A percentile compares a stretch with the other conserved stretches of the same genome.
phyloP scores from a whole-genome alignment of 2,888 invertebrate species.

The Malthinus seriepunctatus region DNA sequence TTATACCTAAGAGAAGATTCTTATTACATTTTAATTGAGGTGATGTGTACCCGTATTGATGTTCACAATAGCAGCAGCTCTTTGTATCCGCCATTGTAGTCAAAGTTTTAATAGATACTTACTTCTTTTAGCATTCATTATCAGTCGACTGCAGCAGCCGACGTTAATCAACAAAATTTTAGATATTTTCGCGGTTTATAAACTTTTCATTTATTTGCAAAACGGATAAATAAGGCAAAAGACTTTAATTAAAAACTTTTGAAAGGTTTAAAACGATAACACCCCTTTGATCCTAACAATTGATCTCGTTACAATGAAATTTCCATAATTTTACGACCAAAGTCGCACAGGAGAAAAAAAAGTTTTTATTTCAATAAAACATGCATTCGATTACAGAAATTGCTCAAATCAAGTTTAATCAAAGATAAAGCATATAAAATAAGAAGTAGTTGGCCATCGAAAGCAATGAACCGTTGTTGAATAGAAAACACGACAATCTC shows the following conservation, averaged over 20 bases:
- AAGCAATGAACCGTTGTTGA: slow-evolving; percentile 20
- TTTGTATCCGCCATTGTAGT: slow-evolving; percentile 49
- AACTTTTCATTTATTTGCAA: slow-evolving; percentile 49
- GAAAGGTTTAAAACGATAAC: slow-evolving; percentile 20
- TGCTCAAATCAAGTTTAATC: slow-evolving; percentile 17
- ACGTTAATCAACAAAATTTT: slow-evolving; percentile 53
- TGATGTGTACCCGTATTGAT: slow-evolving; percentile 55
- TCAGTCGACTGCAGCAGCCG: slow-evolving; percentile 50
- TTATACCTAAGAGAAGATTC: slow-evolving; percentile 54
- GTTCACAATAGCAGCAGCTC: slow-evolving; percentile 47
- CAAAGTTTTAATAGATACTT: slow-evolving; percentile 57
- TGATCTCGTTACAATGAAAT: slow-evolving; percentile 8
- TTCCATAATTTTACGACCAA: background rate
- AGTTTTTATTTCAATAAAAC: background rate
- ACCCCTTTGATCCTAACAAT: slow-evolving; percentile 26
- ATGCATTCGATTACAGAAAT: slow-evolving; percentile 12
- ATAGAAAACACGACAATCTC: slow-evolving; percentile 34
- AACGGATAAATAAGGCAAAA: slow-evolving; percentile 48
- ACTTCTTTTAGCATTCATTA: slow-evolving; percentile 55
- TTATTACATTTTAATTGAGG: slow-evolving; percentile 58
- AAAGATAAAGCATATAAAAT: slow-evolving; percentile 15
- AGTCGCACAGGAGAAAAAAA: background rate
- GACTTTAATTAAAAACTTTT: slow-evolving; percentile 30
- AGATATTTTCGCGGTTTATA: slow-evolving; percentile 48
- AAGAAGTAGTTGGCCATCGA: slow-evolving; percentile 19